Conservation (phyloP, 2,888 invertebrate species). For the Oxytorus armatus region DNA sequence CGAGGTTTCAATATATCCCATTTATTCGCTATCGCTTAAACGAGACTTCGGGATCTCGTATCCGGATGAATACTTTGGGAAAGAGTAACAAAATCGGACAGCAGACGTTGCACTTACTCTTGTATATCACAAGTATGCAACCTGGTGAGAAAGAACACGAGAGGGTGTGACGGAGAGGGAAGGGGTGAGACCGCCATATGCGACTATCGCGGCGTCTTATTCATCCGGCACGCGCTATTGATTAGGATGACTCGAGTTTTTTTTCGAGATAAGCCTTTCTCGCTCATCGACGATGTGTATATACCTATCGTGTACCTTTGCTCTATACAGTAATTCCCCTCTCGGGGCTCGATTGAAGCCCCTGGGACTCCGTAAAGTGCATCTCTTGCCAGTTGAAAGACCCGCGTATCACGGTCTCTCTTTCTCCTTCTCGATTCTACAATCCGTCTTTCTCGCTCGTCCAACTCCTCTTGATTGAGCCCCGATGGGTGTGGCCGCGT, state of each 20-base stretch:
- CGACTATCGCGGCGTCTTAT: slow-evolving; percentile 72
- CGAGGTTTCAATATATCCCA: no score
- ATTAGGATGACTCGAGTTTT: slow-evolving; percentile 81
- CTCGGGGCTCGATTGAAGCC: slow-evolving; percentile 44
- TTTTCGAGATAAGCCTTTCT: slow-evolving; percentile 78
- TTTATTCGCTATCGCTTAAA: no score
- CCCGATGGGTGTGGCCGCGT: slow-evolving; percentile 81
- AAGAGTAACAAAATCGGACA: no score
- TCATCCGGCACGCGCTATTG: slow-evolving; percentile 76
- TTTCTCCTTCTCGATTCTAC: slow-evolving; percentile 58
- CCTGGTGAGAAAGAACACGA: neutral
- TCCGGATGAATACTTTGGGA: no score
- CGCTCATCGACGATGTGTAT: slow-evolving; percentile 37
- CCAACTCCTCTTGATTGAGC: slow-evolving; percentile 80
- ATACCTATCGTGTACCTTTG: slow-evolving; percentile 11
- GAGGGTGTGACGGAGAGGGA: neutral
- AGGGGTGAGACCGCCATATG: slow-evolving; percentile 10
- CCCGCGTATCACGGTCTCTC: slow-evolving; percentile 62
- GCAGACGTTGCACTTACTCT: no score
- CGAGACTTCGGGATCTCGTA: no score
- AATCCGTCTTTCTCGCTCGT: slow-evolving; percentile 70
- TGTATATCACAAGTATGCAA: no score
- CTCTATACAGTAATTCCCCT: slow-evolving; percentile 26
- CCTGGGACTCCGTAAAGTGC: slow-evolving; percentile 50
- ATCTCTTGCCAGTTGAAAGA: slow-evolving; percentile 51